These are phyloP conservation scores for Endotricha flammealis DNA, from an alignment of 2,888 invertebrate species.

Conservation along the genomic window DNA sequence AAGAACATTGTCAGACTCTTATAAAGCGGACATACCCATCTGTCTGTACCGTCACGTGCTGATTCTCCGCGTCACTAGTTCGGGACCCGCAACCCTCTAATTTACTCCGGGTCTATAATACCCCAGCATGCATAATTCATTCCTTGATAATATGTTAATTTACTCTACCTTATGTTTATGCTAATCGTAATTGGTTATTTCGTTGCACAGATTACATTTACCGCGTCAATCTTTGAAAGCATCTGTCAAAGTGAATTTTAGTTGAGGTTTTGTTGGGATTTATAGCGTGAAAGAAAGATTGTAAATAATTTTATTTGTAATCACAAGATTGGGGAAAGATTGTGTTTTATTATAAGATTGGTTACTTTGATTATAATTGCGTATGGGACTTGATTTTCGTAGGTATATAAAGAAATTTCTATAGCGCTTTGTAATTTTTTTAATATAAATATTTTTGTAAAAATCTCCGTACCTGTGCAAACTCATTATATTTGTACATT, in stretches of 20 bases:
- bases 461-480: too few relatives aligned
- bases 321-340: neutral
- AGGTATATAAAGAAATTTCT: too few relatives aligned
- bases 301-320: neutral
- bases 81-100: conserved; percentile 51
- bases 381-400: too few relatives aligned
- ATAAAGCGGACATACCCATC: too few relatives aligned
- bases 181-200: conserved; percentile 75
- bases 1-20: too few relatives aligned
- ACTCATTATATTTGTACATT: too few relatives aligned
- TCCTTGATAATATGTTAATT: conserved; percentile 66
- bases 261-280: conserved; percentile 16
- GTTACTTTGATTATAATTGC: neutral
- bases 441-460: too few relatives aligned
- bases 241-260: conserved; percentile 50
- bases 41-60: too few relatives aligned
- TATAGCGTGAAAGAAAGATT: neutral
- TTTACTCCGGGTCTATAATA: conserved; percentile 42
- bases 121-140: conserved; percentile 63
- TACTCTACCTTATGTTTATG: conserved; percentile 70
- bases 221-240: conserved; percentile 50
- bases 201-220: conserved; percentile 52
- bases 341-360: neutral
- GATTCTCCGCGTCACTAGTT: conserved; percentile 22
- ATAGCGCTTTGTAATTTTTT: too few relatives aligned